These are phyloP conservation scores for Phaedon cochleariae DNA, from an alignment of 2,888 invertebrate species.

Conservation along the genomic window DNA sequence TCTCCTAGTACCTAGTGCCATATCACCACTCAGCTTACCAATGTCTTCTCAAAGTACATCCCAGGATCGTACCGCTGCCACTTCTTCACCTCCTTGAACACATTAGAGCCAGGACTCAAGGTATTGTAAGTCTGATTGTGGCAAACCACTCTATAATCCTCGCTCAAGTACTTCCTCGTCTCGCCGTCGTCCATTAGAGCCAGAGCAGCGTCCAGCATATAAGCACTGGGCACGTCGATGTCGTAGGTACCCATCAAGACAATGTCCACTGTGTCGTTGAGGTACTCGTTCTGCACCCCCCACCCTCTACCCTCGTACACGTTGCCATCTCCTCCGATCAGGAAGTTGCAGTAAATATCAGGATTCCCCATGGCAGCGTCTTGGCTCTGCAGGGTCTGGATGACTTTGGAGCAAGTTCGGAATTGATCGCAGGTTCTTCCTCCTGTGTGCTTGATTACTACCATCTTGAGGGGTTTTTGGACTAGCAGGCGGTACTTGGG, in stretches of 20 bases:
- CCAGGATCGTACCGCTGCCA: constrained; percentile 19
- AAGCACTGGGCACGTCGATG: constrained; percentile 48
- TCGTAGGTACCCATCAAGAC: constrained; percentile 41
- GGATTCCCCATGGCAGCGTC: neutral
- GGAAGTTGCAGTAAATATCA: constrained; percentile 51
- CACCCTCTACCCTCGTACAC: constrained; percentile 63
- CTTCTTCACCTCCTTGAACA: constrained; percentile 13
- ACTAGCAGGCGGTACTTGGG: too few species aligned
- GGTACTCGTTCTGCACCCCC: constrained; percentile 47
- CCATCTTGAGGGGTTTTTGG: too few species aligned
- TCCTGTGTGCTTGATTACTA: too few species aligned
- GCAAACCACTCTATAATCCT: constrained; percentile 63
- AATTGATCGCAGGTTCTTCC: too few species aligned
- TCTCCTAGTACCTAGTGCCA: too few species aligned
- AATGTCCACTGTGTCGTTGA: constrained; percentile 35
- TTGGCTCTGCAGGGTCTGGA: too few species aligned
- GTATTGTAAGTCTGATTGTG: constrained; percentile 63
- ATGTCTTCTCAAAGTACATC: constrained; percentile 19
- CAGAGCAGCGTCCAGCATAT: constrained; percentile 62
- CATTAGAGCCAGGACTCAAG: constrained; percentile 19
- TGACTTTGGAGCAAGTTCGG: too few species aligned
- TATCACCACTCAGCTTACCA: too few species aligned
- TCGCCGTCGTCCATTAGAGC: constrained; percentile 61
- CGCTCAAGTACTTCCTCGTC: constrained; percentile 56
- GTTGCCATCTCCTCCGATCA: constrained; percentile 67